These are phyloP conservation scores for Eretmocerus hayati DNA, from an alignment of 2,888 invertebrate genomes.

Conservation along the genomic window DNA sequence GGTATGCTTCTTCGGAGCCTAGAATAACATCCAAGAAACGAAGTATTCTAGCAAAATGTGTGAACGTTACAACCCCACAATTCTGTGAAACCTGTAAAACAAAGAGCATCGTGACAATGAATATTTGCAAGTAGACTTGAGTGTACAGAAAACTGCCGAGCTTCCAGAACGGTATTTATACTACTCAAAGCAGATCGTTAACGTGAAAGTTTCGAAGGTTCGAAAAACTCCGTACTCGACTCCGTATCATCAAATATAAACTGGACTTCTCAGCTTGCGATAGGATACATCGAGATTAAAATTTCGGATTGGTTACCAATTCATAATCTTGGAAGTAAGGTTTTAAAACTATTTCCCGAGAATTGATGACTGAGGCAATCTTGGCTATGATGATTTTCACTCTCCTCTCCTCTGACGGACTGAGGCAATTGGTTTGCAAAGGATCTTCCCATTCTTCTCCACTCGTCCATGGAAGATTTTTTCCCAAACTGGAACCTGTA, in stretches of 20 bases:
- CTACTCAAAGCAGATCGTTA: too few species aligned
- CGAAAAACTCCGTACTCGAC: too few species aligned
- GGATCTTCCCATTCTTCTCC: slow-evolving; percentile 66
- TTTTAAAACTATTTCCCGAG: slow-evolving; percentile 57
- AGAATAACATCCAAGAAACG: slow-evolving; percentile 64
- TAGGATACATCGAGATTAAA: too few species aligned
- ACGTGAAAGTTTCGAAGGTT: too few species aligned
- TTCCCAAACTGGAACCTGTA: slow-evolving; percentile 49
- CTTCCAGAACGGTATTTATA: not conserved
- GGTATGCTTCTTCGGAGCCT: slow-evolving; percentile 64
- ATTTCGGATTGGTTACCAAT: slow-evolving; percentile 45
- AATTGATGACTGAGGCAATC: slow-evolving; percentile 56
- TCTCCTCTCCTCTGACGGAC: slow-evolving; percentile 59
- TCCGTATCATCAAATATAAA: too few species aligned
- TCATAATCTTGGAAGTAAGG: slow-evolving; percentile 74
- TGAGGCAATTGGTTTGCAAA: slow-evolving; percentile 59
- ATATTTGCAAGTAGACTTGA: too few species aligned
- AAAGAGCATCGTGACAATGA: not conserved
- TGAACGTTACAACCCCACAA: slow-evolving; percentile 66
- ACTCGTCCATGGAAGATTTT: slow-evolving; percentile 48
- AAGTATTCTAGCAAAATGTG: slow-evolving; percentile 69
- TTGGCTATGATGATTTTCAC: slow-evolving; percentile 66
- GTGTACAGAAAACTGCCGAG: too few species aligned
- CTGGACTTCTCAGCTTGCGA: too few species aligned
- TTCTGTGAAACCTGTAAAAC: slow-evolving; percentile 61